Evolutionary conservation across 2,888 invertebrate genomes (phyloP).

Genomic region (Altica lythri): DNA sequence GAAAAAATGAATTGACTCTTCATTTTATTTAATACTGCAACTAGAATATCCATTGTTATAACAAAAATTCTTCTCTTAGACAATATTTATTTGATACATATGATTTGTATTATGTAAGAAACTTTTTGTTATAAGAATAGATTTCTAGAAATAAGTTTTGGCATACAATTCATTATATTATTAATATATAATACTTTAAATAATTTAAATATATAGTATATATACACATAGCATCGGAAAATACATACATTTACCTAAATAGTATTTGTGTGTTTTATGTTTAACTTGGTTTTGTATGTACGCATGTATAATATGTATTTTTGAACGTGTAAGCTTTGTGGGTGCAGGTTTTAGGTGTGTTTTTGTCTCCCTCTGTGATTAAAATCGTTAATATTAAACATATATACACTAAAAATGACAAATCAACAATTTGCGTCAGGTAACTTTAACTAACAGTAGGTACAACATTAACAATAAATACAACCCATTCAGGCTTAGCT

Average conservation of each 20-base stretch:
- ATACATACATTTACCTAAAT: constrained; percentile 57
- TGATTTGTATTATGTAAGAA: no score
- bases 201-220: constrained; percentile 48
- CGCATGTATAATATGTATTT: constrained; percentile 54
- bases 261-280: constrained; percentile 47
- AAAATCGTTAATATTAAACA: constrained; percentile 35
- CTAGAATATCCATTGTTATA: constrained; percentile 50
- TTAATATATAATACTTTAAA: constrained; percentile 50
- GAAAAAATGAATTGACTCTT: constrained; percentile 56
- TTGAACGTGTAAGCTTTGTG: constrained; percentile 59
- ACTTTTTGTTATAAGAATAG: constrained; percentile 46
- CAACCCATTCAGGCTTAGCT: constrained; percentile 17
- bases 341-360: constrained; percentile 41
- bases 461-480: constrained; percentile 17
- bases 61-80: constrained; percentile 16
- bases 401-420: constrained; percentile 35
- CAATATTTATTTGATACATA: no score
- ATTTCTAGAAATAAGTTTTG: constrained; percentile 52
- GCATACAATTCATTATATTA: constrained; percentile 55
- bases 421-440: constrained; percentile 16
- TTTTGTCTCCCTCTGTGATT: constrained; percentile 51
- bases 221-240: constrained; percentile 57
- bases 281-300: constrained; percentile 42
- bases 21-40: constrained; percentile 51
- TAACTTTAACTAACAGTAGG: constrained; percentile 28